A percentile compares a stretch with the other conserved stretches of the same genome.
Evolutionary conservation across 2,113 vertebrate species (phyloP).

Genomic region (Enhydra lutris): DNA sequence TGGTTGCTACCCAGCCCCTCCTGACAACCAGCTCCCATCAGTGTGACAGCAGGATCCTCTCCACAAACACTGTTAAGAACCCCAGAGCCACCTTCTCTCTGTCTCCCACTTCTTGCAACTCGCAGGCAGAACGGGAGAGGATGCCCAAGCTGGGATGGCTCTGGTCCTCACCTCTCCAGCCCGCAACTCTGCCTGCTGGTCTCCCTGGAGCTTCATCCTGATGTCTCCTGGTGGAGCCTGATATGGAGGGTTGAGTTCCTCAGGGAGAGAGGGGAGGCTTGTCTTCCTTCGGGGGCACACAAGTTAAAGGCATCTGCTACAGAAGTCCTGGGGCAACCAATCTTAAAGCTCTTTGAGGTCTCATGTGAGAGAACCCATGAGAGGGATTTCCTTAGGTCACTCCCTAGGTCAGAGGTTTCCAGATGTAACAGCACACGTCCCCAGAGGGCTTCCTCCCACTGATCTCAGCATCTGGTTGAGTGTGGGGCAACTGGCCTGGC

Average conservation of each 20-base stretch:
- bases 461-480: not conserved
- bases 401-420: not conserved
- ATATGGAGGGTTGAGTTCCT: not conserved
- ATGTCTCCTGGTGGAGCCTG: not conserved
- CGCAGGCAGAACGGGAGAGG: not conserved
- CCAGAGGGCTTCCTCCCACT: not conserved
- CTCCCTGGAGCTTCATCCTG: not conserved
- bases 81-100: not conserved
- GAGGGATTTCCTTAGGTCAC: not conserved
- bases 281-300: not conserved
- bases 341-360: too few species aligned
- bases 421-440: not conserved
- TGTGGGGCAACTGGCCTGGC: not conserved
- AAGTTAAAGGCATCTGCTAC: not conserved
- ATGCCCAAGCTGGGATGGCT: not conserved
- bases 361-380: not conserved
- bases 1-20: not conserved
- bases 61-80: not conserved
- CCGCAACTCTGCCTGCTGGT: not conserved
- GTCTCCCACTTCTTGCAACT: not conserved
- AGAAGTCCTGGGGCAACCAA: not conserved
- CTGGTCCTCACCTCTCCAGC: too few species aligned
- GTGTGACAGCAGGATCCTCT: too few species aligned
- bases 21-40: not conserved
- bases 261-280: not conserved